Conservation (phyloP, 2,797 vertebrate genomes). For the Cottoperca gobio region DNA sequence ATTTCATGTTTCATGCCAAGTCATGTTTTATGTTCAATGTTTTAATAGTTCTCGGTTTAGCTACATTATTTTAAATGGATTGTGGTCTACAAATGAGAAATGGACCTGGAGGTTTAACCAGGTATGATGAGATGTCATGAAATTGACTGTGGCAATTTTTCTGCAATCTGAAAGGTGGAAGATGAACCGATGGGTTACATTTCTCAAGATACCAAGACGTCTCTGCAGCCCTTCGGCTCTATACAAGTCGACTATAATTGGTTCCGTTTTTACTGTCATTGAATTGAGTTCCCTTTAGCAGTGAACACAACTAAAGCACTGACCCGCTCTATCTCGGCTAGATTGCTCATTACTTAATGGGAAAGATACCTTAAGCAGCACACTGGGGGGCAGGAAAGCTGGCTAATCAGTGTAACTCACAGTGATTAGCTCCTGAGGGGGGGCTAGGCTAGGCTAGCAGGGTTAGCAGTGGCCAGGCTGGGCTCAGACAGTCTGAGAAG, state of each 20-base stretch:
- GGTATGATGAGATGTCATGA: not conserved
- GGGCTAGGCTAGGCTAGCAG: constrained; percentile 47
- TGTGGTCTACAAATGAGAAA: not conserved
- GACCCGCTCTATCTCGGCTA: constrained; percentile 17
- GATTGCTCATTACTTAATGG: constrained; percentile 72
- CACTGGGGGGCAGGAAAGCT: constrained; percentile 52
- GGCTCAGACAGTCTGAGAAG: constrained; percentile 76
- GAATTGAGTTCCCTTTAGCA: not conserved
- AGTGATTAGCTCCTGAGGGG: constrained; percentile 61
- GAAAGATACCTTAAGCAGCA: constrained; percentile 48
- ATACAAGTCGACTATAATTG: not conserved
- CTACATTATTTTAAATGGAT: not conserved
- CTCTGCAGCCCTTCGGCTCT: not conserved
- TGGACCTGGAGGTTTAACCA: not conserved
- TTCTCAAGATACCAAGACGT: not conserved
- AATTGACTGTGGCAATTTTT: no score
- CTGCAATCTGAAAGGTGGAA: no score
- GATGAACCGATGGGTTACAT: not conserved
- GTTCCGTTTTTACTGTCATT: constrained; percentile 10
- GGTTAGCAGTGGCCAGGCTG: constrained; percentile 56
- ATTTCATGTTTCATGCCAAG: not conserved
- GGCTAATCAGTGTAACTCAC: constrained; percentile 73
- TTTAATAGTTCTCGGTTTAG: not conserved
- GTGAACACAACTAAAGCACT: constrained; percentile 12
- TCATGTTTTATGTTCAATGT: not conserved